Evolutionary conservation across 2,113 vertebrate genomes (phyloP), one percentile per base, ranked within the genome.

Genomic region (Ptyas mucosa): DNA sequence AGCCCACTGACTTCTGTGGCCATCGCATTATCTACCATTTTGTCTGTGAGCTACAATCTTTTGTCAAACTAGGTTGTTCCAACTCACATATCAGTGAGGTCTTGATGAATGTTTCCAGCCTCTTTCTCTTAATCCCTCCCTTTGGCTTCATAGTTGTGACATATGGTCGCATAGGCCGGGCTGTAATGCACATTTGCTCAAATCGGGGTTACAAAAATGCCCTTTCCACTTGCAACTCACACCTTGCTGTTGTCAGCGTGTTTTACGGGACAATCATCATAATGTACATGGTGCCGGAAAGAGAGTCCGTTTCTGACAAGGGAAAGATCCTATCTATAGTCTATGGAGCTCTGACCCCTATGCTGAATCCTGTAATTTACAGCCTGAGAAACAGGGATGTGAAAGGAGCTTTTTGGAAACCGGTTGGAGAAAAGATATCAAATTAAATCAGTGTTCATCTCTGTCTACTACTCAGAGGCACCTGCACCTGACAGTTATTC

Each of bases 321-420:
- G 89, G 93, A 5, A 93, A 94, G 46, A 58, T 85, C 20, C 89
- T 95, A 39, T 88, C 94, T 89, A 21, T 95, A 15, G 64, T 92
- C 24, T 93, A 91, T 85, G 94, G 92, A 24, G 85, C 23, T 87
- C 46, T 87, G 24, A 87, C 43, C 1, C 43, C 23, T 46, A 51
- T 87, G 43, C 24, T 87, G 46, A 51, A 87, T 49, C 85, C 85
- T 87, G 11, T 26, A 87, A 51, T 81, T 81, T 81, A 81, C n/a
- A 95, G 94, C 89, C 81, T 95, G 87, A 94, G 91, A 54, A 95
- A 95, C 52, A 95, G 81, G 3, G 91, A 94, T 23, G 90, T 94
- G 14, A 69, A 94, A 12, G 90, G 39, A 24, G 93, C 93, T 3
- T 89, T 95, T 49, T 58, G n/a, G 81, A 91, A 43, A 61, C 54